phyloP scores from a whole-genome alignment of 2,888 invertebrate species.

The Metopia argyrocephala region DNA sequence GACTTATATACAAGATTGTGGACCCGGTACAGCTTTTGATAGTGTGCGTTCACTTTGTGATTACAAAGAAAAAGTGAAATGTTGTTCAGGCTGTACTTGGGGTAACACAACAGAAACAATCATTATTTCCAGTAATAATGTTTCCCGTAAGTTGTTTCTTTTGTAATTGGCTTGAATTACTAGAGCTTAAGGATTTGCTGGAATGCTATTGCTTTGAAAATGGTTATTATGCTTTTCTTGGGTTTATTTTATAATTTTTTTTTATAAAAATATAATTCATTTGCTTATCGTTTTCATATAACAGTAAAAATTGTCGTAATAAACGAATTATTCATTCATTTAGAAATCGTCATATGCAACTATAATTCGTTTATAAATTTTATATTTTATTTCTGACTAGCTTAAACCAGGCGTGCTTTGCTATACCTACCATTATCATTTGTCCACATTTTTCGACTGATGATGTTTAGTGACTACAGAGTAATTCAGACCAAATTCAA shows the following conservation, averaged over 20 bases:
- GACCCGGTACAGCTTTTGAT: constrained; percentile 82
- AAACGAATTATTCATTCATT: no score
- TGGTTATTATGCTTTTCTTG: neutral
- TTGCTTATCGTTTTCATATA: neutral
- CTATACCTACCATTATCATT: no score
- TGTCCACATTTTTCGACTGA: no score
- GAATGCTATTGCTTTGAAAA: constrained; percentile 1
- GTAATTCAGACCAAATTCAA: no score
- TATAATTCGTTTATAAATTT: no score
- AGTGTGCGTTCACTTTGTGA: constrained; percentile 80
- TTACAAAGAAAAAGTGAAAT: constrained; percentile 70
- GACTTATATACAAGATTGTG: constrained; percentile 80
- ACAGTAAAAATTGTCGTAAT: no score
- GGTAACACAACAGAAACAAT: constrained; percentile 7
- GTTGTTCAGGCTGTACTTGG: constrained; percentile 40
- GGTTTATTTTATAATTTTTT: neutral
- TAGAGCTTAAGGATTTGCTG: constrained; percentile 21
- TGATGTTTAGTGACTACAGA: no score
- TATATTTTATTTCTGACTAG: no score
- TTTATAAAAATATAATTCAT: neutral
- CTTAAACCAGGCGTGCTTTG: no score
- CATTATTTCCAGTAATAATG: neutral
- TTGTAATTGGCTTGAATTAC: neutral
- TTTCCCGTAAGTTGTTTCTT: neutral
- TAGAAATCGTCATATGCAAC: no score